Percentiles rank a stretch among this genome's conserved stretches.
phyloP scores from a whole-genome alignment of 1,140 invertebrate genomes.

The Platyscapa corneri region DNA sequence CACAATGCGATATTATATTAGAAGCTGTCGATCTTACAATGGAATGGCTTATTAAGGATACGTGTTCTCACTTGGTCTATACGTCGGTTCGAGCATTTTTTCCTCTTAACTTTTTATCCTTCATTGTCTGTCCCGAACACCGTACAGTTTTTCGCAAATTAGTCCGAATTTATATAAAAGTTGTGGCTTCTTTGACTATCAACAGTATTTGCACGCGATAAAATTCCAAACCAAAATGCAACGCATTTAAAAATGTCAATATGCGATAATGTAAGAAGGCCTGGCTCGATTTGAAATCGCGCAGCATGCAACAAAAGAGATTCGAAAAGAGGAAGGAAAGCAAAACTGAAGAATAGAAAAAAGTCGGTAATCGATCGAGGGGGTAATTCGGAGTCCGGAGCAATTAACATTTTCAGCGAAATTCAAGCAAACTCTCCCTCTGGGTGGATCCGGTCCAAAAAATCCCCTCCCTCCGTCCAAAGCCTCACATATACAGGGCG shows the following conservation, averaged over 20 bases:
- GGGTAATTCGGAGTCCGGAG: constrained; percentile 26
- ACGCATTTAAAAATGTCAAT: background rate
- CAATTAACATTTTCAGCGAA: constrained; percentile 49
- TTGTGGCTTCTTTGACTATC: background rate
- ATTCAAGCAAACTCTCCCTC: background rate
- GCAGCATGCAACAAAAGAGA: background rate
- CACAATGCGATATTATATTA: background rate
- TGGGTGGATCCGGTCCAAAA: background rate
- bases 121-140: no score
- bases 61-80: no score
- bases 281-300: background rate
- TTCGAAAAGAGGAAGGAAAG: background rate
- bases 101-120: no score
- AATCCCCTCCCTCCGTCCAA: background rate
- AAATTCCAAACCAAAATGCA: background rate
- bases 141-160: no score
- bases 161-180: background rate
- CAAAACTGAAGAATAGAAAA: background rate
- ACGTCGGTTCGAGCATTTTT: background rate
- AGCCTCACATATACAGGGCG: constrained; percentile 12
- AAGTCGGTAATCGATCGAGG: constrained; percentile 18
- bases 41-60: constrained; percentile 8
- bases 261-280: background rate
- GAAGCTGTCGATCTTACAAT: constrained; percentile 1
- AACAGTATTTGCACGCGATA: background rate